Conservation (phyloP, 2,888 invertebrate genomes). For the Andrena bucephala region DNA sequence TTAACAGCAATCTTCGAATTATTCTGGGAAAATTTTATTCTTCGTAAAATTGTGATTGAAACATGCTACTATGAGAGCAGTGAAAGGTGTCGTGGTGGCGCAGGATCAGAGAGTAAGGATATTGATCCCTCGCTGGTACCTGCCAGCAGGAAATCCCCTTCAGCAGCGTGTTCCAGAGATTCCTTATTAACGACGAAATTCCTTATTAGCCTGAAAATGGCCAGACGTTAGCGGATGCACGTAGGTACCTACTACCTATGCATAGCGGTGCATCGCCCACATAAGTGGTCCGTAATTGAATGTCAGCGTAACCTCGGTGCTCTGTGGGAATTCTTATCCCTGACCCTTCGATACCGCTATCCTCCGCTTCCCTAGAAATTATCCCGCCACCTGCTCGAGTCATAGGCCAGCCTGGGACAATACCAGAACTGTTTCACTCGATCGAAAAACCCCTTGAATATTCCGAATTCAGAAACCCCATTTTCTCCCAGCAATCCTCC, state of each 20-base stretch:
- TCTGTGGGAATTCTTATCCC: constrained; percentile 38
- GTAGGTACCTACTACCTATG: no score
- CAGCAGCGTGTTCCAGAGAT: constrained; percentile 55
- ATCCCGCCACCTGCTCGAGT: background rate
- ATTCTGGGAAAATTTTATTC: no score
- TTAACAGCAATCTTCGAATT: no score
- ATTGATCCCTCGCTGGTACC: constrained; percentile 40
- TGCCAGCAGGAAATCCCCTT: constrained; percentile 48
- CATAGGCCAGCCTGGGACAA: background rate
- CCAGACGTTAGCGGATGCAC: constrained; percentile 64
- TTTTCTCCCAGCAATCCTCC: background rate
- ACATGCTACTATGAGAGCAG: no score
- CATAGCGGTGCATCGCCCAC: constrained; percentile 51
- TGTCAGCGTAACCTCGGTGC: constrained; percentile 62
- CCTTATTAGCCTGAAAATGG: constrained; percentile 68
- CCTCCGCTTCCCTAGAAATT: constrained; percentile 11
- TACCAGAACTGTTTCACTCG: no score
- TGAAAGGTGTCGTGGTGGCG: constrained; percentile 14
- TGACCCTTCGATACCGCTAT: constrained; percentile 39
- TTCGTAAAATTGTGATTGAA: no score
- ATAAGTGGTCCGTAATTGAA: constrained; percentile 74
- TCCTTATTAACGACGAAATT: constrained; percentile 72
- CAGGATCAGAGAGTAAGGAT: constrained; percentile 48
- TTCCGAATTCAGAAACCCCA: no score
- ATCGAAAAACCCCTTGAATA: no score